Evolutionary conservation across 2,888 invertebrate species (phyloP), one percentile per base, ranked within the genome.

Genomic region (Horisme vitalbata): DNA sequence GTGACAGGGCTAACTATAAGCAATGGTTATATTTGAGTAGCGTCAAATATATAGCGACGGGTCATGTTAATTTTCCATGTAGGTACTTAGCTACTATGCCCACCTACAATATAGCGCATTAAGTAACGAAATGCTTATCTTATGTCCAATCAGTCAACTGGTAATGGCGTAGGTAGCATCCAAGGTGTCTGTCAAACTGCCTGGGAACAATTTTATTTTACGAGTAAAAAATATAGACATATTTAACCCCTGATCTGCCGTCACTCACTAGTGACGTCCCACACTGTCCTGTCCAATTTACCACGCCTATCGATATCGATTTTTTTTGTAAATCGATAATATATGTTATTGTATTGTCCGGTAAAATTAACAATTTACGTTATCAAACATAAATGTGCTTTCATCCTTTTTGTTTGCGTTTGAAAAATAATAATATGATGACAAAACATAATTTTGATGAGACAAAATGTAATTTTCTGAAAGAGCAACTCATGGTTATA

Each of bases 151-250:
- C 6, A 11, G 7, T 11, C 7, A 1, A 10, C 6, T 5, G 7
- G 2, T n/a, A 6, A 10, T 11, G 12, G 49, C 49, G 61, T 63
- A 59, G 53, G 50, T 50, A 48, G 57, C 37, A 52, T 32, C 36
- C 50, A 50, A 46, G 38, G 46, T 49, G 57, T 45, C 60, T 70
- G 71, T 75, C 74, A 71, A 65, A 52, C 59, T 63, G 68, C 63
- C 73, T 53, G 53, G 31, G 48, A 55, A 62, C 65, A 64, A 71
- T 71, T 72, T 68, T 55, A 61, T 55, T 52, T 59, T 18, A 18
- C 18, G 6, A 18, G 6, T 59, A 57, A 63, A 69, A 72, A 69
- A 71, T 65, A 73, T 70, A 52, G 68, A 69, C 52, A 60, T 49
- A 46, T 46, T 39, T 57, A 62, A 70, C 65, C 68, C 59, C 28